Conservation (phyloP, 2,797 vertebrate species). For the Buphagus erythrorhynchus region DNA sequence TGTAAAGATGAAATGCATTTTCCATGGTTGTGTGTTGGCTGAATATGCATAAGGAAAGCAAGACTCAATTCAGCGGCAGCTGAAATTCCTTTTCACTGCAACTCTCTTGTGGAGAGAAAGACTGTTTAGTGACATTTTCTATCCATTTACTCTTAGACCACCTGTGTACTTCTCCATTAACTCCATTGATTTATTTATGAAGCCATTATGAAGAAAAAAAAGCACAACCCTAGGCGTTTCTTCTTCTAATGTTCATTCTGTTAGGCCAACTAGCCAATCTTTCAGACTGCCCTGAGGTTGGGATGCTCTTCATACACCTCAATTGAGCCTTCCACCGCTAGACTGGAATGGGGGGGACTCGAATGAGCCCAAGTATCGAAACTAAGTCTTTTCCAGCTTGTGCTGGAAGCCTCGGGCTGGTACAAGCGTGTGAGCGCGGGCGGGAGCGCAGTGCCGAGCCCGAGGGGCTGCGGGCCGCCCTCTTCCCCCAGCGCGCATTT, state of each 20-base stretch:
- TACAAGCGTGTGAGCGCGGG: rapidly evolving
- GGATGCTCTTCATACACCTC: background rate
- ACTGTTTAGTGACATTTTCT: background rate
- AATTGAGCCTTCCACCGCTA: rapidly evolving
- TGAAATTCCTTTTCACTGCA: background rate
- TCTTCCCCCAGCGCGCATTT: rapidly evolving
- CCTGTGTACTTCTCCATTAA: background rate
- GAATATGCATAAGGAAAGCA: background rate
- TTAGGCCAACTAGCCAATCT: background rate
- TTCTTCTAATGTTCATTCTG: background rate
- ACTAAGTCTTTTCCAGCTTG: too few species aligned
- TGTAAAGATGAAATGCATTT: background rate
- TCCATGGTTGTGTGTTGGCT: rapidly evolving
- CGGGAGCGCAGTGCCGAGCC: rapidly evolving
- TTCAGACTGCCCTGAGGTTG: background rate
- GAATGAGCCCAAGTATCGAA: background rate
- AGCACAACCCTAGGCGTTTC: rapidly evolving
- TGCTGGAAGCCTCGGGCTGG: rapidly evolving
- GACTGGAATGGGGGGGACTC: background rate
- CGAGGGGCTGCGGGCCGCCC: rapidly evolving
- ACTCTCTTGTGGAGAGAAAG: background rate
- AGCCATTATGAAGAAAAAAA: background rate
- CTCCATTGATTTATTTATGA: background rate
- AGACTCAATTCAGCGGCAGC: background rate
- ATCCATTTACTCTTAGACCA: background rate